Conservation (phyloP, 2,113 vertebrate species). For the Cyanistes caeruleus region DNA sequence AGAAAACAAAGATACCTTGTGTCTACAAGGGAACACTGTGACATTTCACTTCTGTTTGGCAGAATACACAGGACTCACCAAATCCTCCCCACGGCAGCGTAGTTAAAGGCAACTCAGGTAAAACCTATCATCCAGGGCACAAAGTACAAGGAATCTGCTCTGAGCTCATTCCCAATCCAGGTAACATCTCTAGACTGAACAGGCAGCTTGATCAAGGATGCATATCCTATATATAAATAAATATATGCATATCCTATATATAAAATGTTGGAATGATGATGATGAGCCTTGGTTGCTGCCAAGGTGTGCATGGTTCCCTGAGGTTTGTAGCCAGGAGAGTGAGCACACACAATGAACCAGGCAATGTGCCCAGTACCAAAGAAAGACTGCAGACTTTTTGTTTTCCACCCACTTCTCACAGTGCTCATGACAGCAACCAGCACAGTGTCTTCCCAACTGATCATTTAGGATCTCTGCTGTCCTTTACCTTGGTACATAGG, state of each 20-base stretch:
- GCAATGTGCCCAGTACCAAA: not conserved
- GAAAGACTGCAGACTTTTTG: not conserved
- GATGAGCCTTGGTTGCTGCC: not conserved
- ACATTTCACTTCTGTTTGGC: not conserved
- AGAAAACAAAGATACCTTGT: not conserved
- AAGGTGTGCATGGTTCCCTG: not conserved
- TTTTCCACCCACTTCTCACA: not conserved
- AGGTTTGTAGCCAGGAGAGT: not conserved
- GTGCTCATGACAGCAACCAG: not conserved
- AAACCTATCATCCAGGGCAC: not conserved
- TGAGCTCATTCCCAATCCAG: not conserved
- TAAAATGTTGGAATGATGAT: not conserved
- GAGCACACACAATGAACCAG: not conserved
- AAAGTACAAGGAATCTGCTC: not conserved
- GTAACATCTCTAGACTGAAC: not conserved
- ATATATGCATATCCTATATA: not conserved
- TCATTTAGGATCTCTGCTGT: not conserved
- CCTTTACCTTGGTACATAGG: not conserved
- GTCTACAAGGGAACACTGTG: not conserved
- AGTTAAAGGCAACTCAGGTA: not conserved
- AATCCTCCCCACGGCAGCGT: fast-evolving
- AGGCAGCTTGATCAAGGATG: not conserved
- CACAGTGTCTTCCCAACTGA: not conserved
- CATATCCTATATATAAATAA: not conserved
- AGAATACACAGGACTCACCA: not conserved